Conservation (phyloP, 2,888 invertebrate species). For the Chrysolina haemoptera region DNA sequence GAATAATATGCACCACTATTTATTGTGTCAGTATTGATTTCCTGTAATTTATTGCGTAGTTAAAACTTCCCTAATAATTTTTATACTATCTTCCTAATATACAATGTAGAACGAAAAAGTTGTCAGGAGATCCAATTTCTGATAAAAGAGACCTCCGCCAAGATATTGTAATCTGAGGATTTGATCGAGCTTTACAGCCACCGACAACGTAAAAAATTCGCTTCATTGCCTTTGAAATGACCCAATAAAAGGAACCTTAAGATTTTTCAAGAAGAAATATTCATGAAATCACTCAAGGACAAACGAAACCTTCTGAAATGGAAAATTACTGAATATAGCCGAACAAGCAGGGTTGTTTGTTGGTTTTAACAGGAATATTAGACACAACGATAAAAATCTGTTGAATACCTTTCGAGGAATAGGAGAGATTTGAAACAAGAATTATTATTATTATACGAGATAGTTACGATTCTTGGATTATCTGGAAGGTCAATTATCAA, state of each 20-base stretch:
- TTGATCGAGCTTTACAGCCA: conserved; percentile 58
- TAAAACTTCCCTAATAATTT: background rate
- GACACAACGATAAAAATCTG: background rate
- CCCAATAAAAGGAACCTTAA: conserved; percentile 32
- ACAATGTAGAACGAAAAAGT: conserved; percentile 25
- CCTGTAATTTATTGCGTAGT: background rate
- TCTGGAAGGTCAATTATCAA: too few relatives aligned
- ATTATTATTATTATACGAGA: too few relatives aligned
- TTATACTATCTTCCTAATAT: background rate
- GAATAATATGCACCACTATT: conserved; percentile 8
- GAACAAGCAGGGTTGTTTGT: conserved; percentile 1
- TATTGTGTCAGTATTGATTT: background rate
- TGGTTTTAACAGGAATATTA: background rate
- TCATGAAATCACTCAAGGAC: conserved; percentile 2
- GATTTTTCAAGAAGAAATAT: conserved; percentile 7
- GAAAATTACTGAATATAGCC: background rate
- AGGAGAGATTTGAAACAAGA: too few relatives aligned
- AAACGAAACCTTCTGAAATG: conserved; percentile 2
- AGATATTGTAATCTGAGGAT: conserved; percentile 56
- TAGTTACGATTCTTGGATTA: too few relatives aligned
- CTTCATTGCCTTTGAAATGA: conserved; percentile 48
- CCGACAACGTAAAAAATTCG: conserved; percentile 53
- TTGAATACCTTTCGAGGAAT: background rate
- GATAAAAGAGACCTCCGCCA: conserved; percentile 56
- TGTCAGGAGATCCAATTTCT: conserved; percentile 48